Conservation (phyloP, 2,113 vertebrate species). For the Hippocampus abdominalis region DNA sequence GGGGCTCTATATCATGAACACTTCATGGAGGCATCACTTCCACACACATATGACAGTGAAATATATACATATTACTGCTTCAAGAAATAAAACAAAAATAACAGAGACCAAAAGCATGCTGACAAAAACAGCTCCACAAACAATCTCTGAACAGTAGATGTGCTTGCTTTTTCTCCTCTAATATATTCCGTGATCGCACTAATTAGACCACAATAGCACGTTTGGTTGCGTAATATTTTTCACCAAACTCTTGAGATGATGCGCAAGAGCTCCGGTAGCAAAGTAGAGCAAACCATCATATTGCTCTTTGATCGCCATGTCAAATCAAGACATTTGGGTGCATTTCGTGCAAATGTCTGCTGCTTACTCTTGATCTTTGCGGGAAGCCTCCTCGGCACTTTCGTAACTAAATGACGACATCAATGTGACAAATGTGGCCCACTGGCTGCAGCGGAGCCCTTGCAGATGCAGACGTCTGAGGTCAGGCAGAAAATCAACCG, state of each 20-base stretch:
- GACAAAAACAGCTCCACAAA: too few relatives aligned
- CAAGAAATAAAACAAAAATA: too few relatives aligned
- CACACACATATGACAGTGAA: too few relatives aligned
- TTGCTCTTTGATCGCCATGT: not conserved
- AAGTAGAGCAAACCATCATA: not conserved
- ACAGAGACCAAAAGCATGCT: too few relatives aligned
- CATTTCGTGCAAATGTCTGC: slow-evolving; percentile 10
- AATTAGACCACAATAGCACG: not conserved
- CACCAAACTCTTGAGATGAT: slow-evolving; percentile 9
- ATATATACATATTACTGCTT: too few relatives aligned
- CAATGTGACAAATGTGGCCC: slow-evolving; percentile 3
- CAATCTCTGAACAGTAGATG: too few relatives aligned
- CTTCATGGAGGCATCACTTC: too few relatives aligned
- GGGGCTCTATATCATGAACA: too few relatives aligned
- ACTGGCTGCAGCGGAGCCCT: slow-evolving; percentile 22
- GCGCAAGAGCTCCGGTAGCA: not conserved
- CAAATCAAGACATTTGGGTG: not conserved
- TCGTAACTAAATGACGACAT: slow-evolving; percentile 14
- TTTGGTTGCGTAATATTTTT: slow-evolving; percentile 11
- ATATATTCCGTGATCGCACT: too few relatives aligned
- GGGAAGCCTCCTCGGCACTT: slow-evolving; percentile 46
- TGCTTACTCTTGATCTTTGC: not conserved
- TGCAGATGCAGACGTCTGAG: slow-evolving; percentile 6
- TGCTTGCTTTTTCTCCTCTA: too few relatives aligned
- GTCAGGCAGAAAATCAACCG: slow-evolving; percentile 14